Evolutionary conservation across 2,888 invertebrate species (phyloP).

Genomic region (Caenorhabditis japonica): DNA sequence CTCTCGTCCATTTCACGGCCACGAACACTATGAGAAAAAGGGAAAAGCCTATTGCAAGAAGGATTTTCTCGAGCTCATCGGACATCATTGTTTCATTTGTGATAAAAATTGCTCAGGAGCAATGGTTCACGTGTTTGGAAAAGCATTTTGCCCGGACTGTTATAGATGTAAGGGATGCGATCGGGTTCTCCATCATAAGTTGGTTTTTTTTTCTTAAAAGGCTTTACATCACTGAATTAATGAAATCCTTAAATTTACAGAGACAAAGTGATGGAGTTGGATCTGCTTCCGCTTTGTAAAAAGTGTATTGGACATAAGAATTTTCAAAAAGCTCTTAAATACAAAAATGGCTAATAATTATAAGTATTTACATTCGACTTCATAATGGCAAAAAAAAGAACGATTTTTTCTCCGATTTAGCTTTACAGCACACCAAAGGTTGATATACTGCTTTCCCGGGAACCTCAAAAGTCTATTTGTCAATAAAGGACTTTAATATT

Average conservation of each 20-base stretch:
- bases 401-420: no score
- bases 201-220: not conserved
- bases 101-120: slow-evolving; percentile 41
- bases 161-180: slow-evolving; percentile 59
- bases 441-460: no score
- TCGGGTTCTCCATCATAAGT: slow-evolving; percentile 48
- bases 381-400: no score
- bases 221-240: no score
- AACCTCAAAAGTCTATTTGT: no score
- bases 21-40: slow-evolving; percentile 89
- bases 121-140: slow-evolving; percentile 58
- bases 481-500: no score
- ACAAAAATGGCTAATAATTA: slow-evolving; percentile 19
- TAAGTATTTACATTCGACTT: no score
- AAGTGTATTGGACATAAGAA: slow-evolving; percentile 55
- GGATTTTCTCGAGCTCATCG: slow-evolving; percentile 84
- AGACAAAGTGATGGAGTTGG: slow-evolving; percentile 60
- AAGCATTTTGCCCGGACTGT: slow-evolving; percentile 58
- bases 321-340: slow-evolving; percentile 50
- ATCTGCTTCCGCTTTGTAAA: slow-evolving; percentile 60
- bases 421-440: no score
- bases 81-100: slow-evolving; percentile 59
- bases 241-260: slow-evolving; percentile 48
- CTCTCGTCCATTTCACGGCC: slow-evolving; percentile 90
- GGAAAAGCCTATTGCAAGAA: slow-evolving; percentile 83